Evolutionary conservation across 2,797 vertebrate genomes (phyloP), one percentile per base, ranked within the genome.

Genomic region (Neostethus bicornis): DNA sequence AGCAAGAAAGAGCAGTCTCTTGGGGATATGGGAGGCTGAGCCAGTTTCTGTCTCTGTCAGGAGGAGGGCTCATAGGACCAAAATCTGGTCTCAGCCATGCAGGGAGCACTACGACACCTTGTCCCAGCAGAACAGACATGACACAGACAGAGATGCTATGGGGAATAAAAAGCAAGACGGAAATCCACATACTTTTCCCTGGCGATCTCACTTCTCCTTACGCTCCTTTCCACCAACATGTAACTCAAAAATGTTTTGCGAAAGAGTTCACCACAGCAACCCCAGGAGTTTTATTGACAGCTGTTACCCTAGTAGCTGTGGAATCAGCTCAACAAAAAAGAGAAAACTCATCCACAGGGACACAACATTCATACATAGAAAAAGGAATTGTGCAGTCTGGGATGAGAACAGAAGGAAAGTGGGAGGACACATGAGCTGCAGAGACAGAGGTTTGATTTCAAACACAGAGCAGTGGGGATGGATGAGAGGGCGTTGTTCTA

Each of bases 191-290:
- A 58, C 72, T 61, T 79, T 79, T 71, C 86, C 82, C 80, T 80
- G 80, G 86, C 77, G 76, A 37, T 75, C 89, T 71, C 78, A 73
- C 82, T 73, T 81, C 76, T 80, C 77, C 50, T 65, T 74, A 39
- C 77, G 74, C 52, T 63, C 87, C 35, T 69, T 82, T 66, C 79
- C 85, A 48, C 79, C 81, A 51, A 80, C 75, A 80, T 76, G 70
- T 67, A 69, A 79, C 79, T 72, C 82, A 55, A 85, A 84, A 72
- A 73, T 68, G 77, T 86, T 86, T 83, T 87, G 88, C 89, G 84
- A 85, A 85, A 75, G 77, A 62, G 85, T 86, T 88, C 88, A 86
- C 88, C 83, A 90, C 87, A 77, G 87, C 86, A 87, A 90, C 85
- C 80, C 81, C 75, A 80, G 73, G 86, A 87, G 87, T 85, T 87